phyloP scores from a whole-genome alignment of 1,140 invertebrate genomes.

The Neodiprion pinetum region DNA sequence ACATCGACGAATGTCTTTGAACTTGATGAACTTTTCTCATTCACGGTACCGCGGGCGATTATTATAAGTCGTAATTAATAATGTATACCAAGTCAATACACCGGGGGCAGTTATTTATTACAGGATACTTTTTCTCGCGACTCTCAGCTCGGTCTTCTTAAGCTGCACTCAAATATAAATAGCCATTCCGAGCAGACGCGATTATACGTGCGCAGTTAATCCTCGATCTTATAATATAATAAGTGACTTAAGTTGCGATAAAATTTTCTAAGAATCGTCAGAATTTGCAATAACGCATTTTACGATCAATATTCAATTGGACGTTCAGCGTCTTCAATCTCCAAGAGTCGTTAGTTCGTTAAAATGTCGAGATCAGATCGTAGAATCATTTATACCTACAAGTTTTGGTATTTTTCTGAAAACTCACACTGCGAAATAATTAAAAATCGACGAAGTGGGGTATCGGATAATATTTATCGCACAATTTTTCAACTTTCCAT shows the following conservation, averaged over 20 bases:
- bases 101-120: constrained; percentile 43
- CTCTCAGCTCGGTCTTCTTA: constrained; percentile 31
- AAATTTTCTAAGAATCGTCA: neutral
- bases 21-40: neutral
- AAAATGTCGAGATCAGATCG: neutral
- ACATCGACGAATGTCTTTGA: neutral
- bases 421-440: too few relatives aligned
- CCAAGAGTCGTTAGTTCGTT: neutral
- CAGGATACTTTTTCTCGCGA: constrained; percentile 58
- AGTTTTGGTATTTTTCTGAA: neutral
- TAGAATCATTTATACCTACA: neutral
- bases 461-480: neutral
- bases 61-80: too few relatives aligned
- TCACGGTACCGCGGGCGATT: neutral
- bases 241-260: too few relatives aligned
- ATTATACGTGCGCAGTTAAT: constrained; percentile 13
- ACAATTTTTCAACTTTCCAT: neutral
- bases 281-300: neutral
- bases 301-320: neutral
- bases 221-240: neutral
- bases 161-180: constrained; percentile 46
- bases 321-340: neutral
- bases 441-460: constrained; percentile 15
- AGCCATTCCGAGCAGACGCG: constrained; percentile 38
- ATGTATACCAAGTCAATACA: neutral